A percentile compares a stretch with the other conserved stretches of the same genome.
Evolutionary conservation across 2,113 vertebrate genomes (phyloP).

Genomic region (Struthio camelus): DNA sequence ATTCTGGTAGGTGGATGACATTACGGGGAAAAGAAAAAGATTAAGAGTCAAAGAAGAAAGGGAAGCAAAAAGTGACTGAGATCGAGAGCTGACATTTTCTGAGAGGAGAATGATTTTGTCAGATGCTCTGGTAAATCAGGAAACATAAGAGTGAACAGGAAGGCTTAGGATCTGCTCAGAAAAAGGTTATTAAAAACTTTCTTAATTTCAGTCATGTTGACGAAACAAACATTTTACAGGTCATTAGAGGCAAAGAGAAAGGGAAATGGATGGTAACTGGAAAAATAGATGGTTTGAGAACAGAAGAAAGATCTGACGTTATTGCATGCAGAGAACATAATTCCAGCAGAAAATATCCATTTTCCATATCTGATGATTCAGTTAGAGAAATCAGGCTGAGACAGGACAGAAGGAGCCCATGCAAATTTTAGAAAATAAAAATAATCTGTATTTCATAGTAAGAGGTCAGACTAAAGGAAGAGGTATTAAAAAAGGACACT

Average conservation of each 20-base stretch:
- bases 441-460: background rate
- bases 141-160: no score
- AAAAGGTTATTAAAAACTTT: no score
- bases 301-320: background rate
- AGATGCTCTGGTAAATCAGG: no score
- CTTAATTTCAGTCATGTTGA: no score
- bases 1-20: no score
- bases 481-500: background rate
- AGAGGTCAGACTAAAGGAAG: background rate
- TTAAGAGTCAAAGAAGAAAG: no score
- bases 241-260: background rate
- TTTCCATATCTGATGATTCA: no score
- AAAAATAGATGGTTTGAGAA: background rate
- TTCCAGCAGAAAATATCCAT: background rate
- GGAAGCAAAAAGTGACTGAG: no score
- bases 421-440: background rate
- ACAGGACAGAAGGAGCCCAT: background rate
- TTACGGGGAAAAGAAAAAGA: no score
- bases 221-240: background rate
- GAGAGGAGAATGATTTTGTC: no score
- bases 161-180: no score
- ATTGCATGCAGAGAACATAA: background rate
- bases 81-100: no score
- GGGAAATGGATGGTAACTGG: background rate
- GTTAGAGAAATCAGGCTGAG: background rate